phyloP scores from a whole-genome alignment of 2,113 vertebrate species.

The Notothenia rossii region DNA sequence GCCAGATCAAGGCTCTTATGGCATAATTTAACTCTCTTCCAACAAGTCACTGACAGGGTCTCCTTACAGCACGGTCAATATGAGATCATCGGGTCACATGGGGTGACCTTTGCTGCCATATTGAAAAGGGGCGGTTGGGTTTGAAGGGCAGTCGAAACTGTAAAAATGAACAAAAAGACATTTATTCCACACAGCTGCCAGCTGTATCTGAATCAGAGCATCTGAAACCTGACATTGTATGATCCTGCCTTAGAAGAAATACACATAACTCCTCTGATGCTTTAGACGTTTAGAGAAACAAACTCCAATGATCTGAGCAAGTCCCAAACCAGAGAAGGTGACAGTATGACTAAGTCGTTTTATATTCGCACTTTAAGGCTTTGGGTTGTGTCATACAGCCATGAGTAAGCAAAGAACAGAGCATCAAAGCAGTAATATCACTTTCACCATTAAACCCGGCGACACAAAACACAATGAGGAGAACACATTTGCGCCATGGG shows the following conservation, averaged over 20 bases:
- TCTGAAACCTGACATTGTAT: neutral
- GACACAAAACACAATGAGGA: constrained; percentile 41
- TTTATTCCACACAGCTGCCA: constrained; percentile 4
- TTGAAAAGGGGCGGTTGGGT: constrained; percentile 20
- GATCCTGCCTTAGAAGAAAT: constrained; percentile 11
- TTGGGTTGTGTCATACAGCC: constrained; percentile 28
- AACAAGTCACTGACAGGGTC: constrained; percentile 29
- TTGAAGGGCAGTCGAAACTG: constrained; percentile 19
- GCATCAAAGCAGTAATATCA: constrained; percentile 72
- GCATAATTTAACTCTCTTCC: constrained; percentile 42
- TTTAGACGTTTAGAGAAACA: neutral
- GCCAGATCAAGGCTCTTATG: neutral
- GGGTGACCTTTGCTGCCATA: constrained; percentile 29
- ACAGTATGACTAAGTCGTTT: constrained; percentile 42
- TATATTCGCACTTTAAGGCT: constrained; percentile 17
- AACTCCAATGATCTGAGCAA: neutral
- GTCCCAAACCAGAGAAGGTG: neutral
- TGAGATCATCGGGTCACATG: constrained; percentile 37
- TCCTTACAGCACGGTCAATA: constrained; percentile 43
- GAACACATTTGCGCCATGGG: constrained; percentile 48
- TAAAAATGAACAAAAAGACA: constrained; percentile 26
- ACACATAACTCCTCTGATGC: neutral
- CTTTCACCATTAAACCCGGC: constrained; percentile 55
- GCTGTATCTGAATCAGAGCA: constrained; percentile 3
- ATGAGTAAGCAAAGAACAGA: constrained; percentile 57